Evolutionary conservation across 2,797 vertebrate genomes (phyloP).

Genomic region (Prionace glauca): DNA sequence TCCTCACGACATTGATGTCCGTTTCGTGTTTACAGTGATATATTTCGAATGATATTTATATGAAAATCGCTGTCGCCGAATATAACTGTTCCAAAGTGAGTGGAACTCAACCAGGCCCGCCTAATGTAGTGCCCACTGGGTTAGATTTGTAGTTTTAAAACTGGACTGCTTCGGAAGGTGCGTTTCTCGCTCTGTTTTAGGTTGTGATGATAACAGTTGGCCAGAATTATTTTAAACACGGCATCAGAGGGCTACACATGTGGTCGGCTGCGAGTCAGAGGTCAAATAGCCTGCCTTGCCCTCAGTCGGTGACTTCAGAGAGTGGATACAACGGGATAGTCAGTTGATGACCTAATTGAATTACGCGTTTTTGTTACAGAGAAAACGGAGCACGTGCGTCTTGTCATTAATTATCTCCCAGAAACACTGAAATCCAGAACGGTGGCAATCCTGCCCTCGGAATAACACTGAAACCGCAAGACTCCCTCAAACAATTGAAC

Average conservation of each 20-base stretch:
- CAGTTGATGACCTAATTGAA: conserved; percentile 64
- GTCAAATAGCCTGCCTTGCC: conserved; percentile 56
- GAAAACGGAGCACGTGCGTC: conserved; percentile 56
- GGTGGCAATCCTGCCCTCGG: neutral
- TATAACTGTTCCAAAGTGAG: too few species aligned
- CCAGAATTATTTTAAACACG: conserved; percentile 49
- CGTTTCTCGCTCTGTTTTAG: conserved; percentile 23
- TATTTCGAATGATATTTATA: neutral
- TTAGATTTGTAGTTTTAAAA: conserved; percentile 33
- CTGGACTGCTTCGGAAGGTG: conserved; percentile 39
- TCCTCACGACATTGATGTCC: too few species aligned
- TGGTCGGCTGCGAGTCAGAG: conserved; percentile 51
- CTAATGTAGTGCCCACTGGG: too few species aligned
- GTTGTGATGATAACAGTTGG: conserved; percentile 54
- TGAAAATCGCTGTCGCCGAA: neutral
- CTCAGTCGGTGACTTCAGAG: conserved; percentile 53
- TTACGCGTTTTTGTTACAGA: conserved; percentile 54
- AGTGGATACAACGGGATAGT: conserved; percentile 48
- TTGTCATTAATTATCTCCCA: conserved; percentile 63
- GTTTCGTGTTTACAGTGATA: neutral
- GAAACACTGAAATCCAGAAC: conserved; percentile 45
- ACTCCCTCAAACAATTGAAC: conserved; percentile 53
- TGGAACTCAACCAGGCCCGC: neutral
- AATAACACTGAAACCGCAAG: too few species aligned
- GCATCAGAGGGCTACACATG: conserved; percentile 42